Percentiles rank a stretch among this genome's conserved stretches.
phyloP scores from a whole-genome alignment of 2,113 vertebrate genomes.

The Cichladusa arquata region DNA sequence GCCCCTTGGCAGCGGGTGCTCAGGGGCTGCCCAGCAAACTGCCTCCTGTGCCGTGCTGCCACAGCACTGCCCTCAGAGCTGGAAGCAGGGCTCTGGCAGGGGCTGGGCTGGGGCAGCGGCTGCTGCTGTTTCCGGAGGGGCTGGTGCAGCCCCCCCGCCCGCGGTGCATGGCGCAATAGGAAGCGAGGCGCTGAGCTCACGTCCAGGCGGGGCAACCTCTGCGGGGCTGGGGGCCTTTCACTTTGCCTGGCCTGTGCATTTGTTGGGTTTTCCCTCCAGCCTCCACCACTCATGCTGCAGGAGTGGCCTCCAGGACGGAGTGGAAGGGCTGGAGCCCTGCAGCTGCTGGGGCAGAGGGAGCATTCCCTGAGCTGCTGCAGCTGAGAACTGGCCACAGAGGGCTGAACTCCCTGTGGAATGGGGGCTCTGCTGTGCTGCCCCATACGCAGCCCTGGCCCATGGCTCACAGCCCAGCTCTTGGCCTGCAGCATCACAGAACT shows the following conservation, averaged over 20 bases:
- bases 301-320: rapidly evolving
- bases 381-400: rapidly evolving
- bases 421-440: not conserved
- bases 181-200: not conserved
- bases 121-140: not conserved
- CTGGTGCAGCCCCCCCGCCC: not conserved
- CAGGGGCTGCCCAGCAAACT: rapidly evolving
- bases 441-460: rapidly evolving
- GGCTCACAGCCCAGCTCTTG: not conserved
- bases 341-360: not conserved
- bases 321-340: not conserved
- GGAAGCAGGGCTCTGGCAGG: not conserved
- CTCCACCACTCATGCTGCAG: rapidly evolving
- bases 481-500: rapidly evolving
- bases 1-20: rapidly evolving
- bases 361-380: rapidly evolving
- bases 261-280: not conserved
- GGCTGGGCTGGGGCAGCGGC: not conserved
- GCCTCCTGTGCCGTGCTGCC: not conserved
- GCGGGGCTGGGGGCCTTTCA: not conserved
- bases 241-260: not conserved
- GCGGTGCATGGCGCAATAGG: not conserved
- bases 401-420: not conserved
- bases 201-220: not conserved
- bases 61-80: not conserved